phyloP scores from a whole-genome alignment of 2,888 invertebrate species.

The Tenodera sinensis region DNA sequence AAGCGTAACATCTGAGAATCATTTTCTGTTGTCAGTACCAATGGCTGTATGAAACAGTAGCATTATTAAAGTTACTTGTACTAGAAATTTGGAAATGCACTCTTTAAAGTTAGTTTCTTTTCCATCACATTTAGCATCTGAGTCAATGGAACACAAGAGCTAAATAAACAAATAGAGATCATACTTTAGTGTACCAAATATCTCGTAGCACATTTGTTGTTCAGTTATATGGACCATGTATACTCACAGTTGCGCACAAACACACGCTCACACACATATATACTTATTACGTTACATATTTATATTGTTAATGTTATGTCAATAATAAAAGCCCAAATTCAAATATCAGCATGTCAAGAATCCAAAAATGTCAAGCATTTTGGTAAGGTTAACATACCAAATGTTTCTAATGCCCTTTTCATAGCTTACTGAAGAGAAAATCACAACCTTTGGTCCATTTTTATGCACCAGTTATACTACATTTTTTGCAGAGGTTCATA shows the following conservation, averaged over 20 bases:
- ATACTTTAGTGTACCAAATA: background rate
- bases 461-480: too few relatives aligned
- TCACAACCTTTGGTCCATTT: background rate
- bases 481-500: too few relatives aligned
- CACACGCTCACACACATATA: background rate
- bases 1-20: background rate
- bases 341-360: background rate
- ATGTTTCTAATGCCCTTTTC: background rate
- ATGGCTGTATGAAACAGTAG: background rate
- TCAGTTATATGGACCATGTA: background rate
- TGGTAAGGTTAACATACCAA: background rate
- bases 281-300: background rate
- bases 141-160: background rate
- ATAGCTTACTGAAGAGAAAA: constrained; percentile 5
- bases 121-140: background rate
- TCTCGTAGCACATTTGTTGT: background rate
- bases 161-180: background rate
- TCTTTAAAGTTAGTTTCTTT: background rate
- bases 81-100: background rate
- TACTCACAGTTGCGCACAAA: background rate
- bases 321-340: background rate
- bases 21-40: background rate
- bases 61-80: background rate
- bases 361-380: background rate
- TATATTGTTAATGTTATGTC: background rate